phyloP scores from a whole-genome alignment of 2,888 invertebrate species.

The Cyclophora albipunctata region DNA sequence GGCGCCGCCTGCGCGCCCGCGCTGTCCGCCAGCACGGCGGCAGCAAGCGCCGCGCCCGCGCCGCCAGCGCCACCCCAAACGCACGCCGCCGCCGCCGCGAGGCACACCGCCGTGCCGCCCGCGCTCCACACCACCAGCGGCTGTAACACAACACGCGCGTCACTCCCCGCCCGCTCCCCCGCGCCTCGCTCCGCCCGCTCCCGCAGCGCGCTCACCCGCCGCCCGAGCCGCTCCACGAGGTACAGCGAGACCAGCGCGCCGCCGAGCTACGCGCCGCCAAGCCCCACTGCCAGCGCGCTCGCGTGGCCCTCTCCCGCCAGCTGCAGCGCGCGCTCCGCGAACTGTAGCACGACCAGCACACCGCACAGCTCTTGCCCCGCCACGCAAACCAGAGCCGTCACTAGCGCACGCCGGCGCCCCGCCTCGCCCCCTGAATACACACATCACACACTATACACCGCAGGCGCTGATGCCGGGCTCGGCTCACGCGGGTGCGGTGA shows the following conservation, averaged over 20 bases:
- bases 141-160: conserved; percentile 20
- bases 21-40: conserved; percentile 48
- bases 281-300: conserved; percentile 22
- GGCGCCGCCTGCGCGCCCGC: conserved; percentile 53
- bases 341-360: conserved; percentile 50
- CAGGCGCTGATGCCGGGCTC: not conserved
- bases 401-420: conserved; percentile 41
- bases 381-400: conserved; percentile 36
- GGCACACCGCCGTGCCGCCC: conserved; percentile 19
- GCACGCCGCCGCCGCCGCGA: conserved; percentile 23
- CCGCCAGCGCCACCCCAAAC: conserved; percentile 15
- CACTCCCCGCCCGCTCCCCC: conserved; percentile 37
- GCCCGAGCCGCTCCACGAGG: conserved; percentile 46
- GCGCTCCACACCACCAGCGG: conserved; percentile 40
- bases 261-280: conserved; percentile 40
- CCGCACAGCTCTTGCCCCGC: conserved; percentile 56
- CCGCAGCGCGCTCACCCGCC: conserved; percentile 32
- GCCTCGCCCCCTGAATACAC: conserved; percentile 32
- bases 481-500: not conserved
- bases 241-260: conserved; percentile 41
- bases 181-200: not conserved
- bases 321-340: conserved; percentile 52
- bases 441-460: no score
- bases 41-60: conserved; percentile 28
- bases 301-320: conserved; percentile 21